phyloP scores from a whole-genome alignment of 2,797 vertebrate genomes.

The Spea hammondii region DNA sequence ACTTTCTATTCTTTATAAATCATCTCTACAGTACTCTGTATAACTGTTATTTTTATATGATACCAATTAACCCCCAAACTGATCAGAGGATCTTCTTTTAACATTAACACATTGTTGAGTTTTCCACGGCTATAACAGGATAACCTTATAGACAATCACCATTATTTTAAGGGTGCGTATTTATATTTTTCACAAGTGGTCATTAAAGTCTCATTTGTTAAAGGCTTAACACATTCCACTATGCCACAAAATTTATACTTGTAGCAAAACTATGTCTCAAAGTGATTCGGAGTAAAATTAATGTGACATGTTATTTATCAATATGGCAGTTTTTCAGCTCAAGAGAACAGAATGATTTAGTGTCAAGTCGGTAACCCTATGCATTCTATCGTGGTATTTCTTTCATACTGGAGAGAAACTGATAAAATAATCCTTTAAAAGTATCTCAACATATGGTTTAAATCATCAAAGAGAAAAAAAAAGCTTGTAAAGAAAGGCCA shows the following conservation, averaged over 20 bases:
- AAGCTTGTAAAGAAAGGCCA: conserved; percentile 54
- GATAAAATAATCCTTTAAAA: conserved; percentile 69
- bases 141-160: conserved; percentile 35
- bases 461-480: conserved; percentile 67
- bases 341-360: conserved; percentile 62
- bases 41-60: background rate
- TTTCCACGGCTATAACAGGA: background rate
- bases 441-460: conserved; percentile 67
- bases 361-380: conserved; percentile 57
- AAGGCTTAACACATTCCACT: conserved; percentile 65
- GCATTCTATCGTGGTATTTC: conserved; percentile 61
- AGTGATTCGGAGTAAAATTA: conserved; percentile 67
- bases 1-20: conserved; percentile 3
- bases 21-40: background rate
- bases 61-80: conserved; percentile 6
- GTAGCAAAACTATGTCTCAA: conserved; percentile 62
- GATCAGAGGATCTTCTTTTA: background rate
- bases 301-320: conserved; percentile 66
- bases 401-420: conserved; percentile 62
- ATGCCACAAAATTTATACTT: conserved; percentile 67
- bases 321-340: conserved; percentile 58
- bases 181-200: conserved; percentile 59
- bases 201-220: conserved; percentile 69
- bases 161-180: conserved; percentile 62
- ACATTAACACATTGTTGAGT: background rate